phyloP scores from a whole-genome alignment of 2,888 invertebrate species.

The Nineta flava region DNA sequence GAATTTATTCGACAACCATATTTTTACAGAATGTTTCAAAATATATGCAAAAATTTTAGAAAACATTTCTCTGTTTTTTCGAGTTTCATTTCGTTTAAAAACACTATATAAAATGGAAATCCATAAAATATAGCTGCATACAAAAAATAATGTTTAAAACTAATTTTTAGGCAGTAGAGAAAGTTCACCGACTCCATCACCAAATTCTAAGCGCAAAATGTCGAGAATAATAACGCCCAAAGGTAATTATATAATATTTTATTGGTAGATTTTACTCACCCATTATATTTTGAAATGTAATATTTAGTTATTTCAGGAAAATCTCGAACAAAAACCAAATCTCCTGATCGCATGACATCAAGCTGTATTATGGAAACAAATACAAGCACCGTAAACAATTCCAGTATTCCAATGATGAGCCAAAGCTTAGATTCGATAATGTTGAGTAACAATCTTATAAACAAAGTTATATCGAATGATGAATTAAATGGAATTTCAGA shows the following conservation, averaged over 20 bases:
- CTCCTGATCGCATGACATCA: constrained; percentile 57
- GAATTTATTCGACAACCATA: too few species aligned
- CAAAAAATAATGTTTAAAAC: too few species aligned
- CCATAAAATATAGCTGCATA: too few species aligned
- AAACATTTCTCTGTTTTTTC: too few species aligned
- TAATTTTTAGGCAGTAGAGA: constrained; percentile 14
- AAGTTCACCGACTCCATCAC: constrained; percentile 28
- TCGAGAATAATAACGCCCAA: constrained; percentile 27
- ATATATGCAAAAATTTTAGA: too few species aligned
- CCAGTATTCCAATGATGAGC: constrained; percentile 32
- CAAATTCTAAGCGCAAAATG: constrained; percentile 30
- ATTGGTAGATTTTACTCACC: neutral
- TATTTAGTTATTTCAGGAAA: neutral
- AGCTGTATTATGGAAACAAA: constrained; percentile 43
- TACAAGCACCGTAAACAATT: constrained; percentile 15
- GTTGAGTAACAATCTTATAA: constrained; percentile 27
- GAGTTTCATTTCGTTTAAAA: too few species aligned
- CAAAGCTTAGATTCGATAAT: constrained; percentile 45
- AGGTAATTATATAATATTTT: too few species aligned
- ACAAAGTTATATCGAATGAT: constrained; percentile 17
- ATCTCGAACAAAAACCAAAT: constrained; percentile 30
- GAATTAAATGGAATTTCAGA: constrained; percentile 13
- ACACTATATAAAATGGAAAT: too few species aligned
- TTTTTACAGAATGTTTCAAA: too few species aligned
- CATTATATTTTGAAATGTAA: neutral